Base-by-base conservation (phyloP, 2,113 vertebrate genomes). In the Prunella fulvescens region DNA sequence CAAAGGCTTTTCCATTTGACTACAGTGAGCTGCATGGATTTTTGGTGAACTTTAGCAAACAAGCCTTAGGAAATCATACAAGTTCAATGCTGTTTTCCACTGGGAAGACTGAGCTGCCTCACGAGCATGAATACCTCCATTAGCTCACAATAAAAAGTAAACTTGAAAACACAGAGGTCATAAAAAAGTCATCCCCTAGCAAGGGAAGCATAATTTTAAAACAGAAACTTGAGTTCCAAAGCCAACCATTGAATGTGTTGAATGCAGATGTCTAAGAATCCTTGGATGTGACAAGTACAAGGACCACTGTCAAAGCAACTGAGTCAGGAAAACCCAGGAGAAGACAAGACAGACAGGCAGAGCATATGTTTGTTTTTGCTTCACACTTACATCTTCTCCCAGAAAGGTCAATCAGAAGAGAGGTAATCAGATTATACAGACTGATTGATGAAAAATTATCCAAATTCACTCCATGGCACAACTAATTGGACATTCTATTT, bases 371-470 rank as follows among this genome's bases (percentile, higher is more conserved):
- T 69, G 5, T 54, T 93, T 82, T 39, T 88, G n/a, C 26, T 47
- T 56, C 2, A 6, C 35, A 18, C 17, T 57, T 64, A 50, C 4
- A 61, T 67, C 23, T 45, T 66, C 57, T 40, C 33, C 80, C 35
- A 88, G 66, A 93, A 92, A 88, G 81, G 81, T 92, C 71, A 81
- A 51, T 86, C 8, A 5, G 50, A 74, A 78, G 39, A 89, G 15
- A 91, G 19, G 22, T 61, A 96, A 96, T 82, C n/a, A 66, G 61
- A 91, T 92, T 92, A 61, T n/a, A 60, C 24, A 88, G 48, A 39
- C n/a, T 65, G 50, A 92, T 8, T 79, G 81, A 97, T 71, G 57
- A 96, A 93, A 95, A 93, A 85, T 94, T 92, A 96, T 50, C 72
- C 66, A 93, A 90, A 95, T 81, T 93, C 83, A 65, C 81, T 45